Percentiles rank a stretch among this genome's conserved stretches.
phyloP scores from a whole-genome alignment of 2,888 invertebrate genomes.

The Nasonovia ribisnigri region DNA sequence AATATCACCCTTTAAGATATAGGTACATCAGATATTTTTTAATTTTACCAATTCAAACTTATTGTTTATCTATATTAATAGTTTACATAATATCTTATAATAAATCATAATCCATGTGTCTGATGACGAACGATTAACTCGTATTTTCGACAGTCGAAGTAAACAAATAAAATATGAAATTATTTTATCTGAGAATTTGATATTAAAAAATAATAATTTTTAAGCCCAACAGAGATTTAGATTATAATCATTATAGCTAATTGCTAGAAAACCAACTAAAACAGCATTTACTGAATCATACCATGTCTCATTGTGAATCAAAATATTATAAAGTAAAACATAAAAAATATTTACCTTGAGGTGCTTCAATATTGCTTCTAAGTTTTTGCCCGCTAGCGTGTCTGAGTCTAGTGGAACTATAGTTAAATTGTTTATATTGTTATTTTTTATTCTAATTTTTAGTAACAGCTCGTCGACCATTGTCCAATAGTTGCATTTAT shows the following conservation, averaged over 20 bases:
- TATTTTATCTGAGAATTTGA: neutral
- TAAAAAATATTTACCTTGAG: constrained; percentile 44
- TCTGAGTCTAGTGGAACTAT: neutral
- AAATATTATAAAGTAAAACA: neutral
- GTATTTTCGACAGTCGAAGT: neutral
- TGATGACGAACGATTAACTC: neutral
- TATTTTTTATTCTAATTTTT: constrained; percentile 39
- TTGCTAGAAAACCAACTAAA: neutral
- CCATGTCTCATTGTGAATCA: neutral
- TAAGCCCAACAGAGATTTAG: neutral
- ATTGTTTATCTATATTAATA: neutral
- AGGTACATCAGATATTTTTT: constrained; percentile 9
- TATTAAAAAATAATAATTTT: neutral
- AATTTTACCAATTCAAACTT: neutral
- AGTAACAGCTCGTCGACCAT: constrained; percentile 35
- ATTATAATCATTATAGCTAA: neutral
- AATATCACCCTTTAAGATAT: too few species aligned
- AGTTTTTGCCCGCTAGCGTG: neutral
- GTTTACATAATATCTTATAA: neutral
- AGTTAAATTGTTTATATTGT: constrained; percentile 7
- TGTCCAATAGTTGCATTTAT: constrained; percentile 55
- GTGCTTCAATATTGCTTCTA: constrained; percentile 39
- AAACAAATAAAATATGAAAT: neutral
- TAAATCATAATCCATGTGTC: neutral
- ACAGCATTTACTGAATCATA: neutral